Evolutionary conservation across 2,888 invertebrate species (phyloP).

Genomic region (Drepanosiphum platanoidis): DNA sequence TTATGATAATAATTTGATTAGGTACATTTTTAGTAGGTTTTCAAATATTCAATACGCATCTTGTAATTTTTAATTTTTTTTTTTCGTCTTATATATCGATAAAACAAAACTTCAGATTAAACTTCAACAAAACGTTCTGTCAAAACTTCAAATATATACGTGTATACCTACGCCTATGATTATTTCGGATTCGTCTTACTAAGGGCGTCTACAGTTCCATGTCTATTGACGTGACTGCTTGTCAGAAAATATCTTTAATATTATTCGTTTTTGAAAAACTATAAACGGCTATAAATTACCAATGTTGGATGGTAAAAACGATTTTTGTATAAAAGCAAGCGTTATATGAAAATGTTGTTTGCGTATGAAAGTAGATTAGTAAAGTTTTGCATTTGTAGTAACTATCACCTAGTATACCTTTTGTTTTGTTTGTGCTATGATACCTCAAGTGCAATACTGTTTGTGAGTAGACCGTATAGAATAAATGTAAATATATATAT

Average conservation of each 20-base stretch:
- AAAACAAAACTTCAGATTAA: neutral
- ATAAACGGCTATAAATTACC: neutral
- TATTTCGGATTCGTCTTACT: conserved; percentile 6
- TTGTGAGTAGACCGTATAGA: conserved; percentile 50
- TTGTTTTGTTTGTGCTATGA: conserved; percentile 14
- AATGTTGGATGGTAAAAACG: neutral
- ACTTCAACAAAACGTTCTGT: neutral
- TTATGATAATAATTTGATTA: neutral
- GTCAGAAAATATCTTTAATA: too few species aligned
- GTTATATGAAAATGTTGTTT: neutral
- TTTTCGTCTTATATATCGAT: too few species aligned
- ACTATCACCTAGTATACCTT: conserved; percentile 14
- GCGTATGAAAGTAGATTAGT: conserved; percentile 3
- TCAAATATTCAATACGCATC: too few species aligned
- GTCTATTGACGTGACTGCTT: too few species aligned
- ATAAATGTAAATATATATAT: conserved; percentile 48
- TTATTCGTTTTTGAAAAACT: too few species aligned
- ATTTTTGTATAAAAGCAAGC: neutral
- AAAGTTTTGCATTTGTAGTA: conserved; percentile 17
- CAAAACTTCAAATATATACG: too few species aligned
- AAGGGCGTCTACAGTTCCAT: neutral
- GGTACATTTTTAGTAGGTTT: too few species aligned
- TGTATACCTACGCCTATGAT: too few species aligned
- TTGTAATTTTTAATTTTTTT: too few species aligned
- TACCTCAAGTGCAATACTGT: conserved; percentile 51